Evolutionary conservation across 2,113 vertebrate species (phyloP).

Genomic region (Otocyon megalotis): DNA sequence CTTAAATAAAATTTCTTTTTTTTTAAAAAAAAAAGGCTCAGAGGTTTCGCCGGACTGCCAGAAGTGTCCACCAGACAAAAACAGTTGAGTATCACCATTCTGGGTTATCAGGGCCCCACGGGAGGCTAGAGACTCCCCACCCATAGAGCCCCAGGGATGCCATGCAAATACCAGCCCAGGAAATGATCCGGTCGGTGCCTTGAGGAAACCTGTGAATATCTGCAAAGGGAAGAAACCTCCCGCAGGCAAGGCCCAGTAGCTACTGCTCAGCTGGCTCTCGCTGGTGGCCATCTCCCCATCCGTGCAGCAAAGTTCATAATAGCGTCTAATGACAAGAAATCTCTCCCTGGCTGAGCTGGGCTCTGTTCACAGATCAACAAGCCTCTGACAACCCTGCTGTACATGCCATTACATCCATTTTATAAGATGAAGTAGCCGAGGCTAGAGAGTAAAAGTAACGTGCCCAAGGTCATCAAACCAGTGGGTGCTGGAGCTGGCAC

Average conservation of each 20-base stretch:
- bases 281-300: background rate
- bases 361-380: background rate
- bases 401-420: background rate
- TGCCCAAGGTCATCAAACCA: constrained; percentile 28
- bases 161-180: background rate
- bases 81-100: background rate
- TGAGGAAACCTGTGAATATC: background rate
- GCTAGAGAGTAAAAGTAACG: background rate
- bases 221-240: background rate
- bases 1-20: no score
- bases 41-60: background rate
- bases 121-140: background rate
- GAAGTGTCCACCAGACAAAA: background rate
- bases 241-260: background rate
- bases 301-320: background rate
- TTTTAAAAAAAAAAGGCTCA: background rate
- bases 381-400: background rate
- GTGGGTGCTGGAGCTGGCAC: background rate
- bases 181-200: background rate
- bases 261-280: background rate
- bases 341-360: background rate
- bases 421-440: constrained; percentile 1
- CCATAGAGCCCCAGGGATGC: background rate
- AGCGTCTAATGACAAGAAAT: background rate
- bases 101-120: background rate